Conservation (phyloP, 1,140 invertebrate species). For the Conus betulinus region DNA sequence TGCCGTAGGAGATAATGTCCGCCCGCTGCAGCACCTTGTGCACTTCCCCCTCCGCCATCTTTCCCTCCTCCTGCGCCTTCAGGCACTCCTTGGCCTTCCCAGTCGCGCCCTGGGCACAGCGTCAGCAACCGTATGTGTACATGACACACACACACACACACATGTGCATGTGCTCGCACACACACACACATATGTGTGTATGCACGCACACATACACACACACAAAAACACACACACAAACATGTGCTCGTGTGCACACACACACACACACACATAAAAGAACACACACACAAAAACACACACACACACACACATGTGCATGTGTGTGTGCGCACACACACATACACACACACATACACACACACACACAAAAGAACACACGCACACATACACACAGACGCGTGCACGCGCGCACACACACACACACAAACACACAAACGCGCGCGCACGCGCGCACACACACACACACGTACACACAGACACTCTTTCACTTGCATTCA, state of each 20-base stretch:
- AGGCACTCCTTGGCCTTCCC: constrained; percentile 94
- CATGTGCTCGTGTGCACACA: too few relatives aligned
- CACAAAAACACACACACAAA: neutral
- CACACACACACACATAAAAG: too few relatives aligned
- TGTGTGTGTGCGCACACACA: neutral
- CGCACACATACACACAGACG: neutral
- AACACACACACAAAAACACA: too few relatives aligned
- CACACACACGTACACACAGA: neutral
- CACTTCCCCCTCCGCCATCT: constrained; percentile 87
- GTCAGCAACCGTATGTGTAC: too few relatives aligned
- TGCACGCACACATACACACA: neutral
- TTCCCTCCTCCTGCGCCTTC: constrained; percentile 86
- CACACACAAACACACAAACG: constrained; percentile 1
- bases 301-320: neutral
- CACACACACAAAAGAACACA: too few relatives aligned
- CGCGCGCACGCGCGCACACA: neutral
- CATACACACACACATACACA: neutral
- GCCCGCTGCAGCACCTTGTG: constrained; percentile 88
- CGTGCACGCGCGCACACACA: neutral
- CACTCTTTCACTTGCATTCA: too few relatives aligned
- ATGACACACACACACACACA: neutral
- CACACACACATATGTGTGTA: neutral
- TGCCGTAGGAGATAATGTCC: constrained; percentile 92
- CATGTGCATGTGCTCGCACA: too few relatives aligned
- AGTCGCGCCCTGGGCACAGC: constrained; percentile 82